phyloP scores from a whole-genome alignment of 92 coral and sea anemone species.

The Pocillopora meandrina region DNA sequence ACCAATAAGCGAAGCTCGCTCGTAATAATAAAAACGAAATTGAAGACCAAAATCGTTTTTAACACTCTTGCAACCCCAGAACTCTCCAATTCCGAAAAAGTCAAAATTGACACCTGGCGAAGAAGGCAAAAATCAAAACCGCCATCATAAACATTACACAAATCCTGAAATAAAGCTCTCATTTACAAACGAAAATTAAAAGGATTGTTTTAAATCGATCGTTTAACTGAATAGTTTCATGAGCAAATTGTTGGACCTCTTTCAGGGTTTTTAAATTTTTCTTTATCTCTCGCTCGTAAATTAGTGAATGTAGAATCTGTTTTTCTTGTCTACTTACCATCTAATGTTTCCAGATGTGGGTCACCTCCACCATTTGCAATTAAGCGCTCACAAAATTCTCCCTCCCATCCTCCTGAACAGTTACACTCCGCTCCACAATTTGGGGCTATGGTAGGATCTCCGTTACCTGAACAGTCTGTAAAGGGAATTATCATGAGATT shows the following conservation, averaged over 20 bases:
- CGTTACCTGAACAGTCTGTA: conserved; percentile 49
- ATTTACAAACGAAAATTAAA: too few relatives aligned
- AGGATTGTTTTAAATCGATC: too few relatives aligned
- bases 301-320: too few relatives aligned
- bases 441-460: conserved; percentile 24
- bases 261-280: too few relatives aligned
- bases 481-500: not conserved
- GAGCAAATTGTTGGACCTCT: too few relatives aligned
- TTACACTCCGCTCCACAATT: conserved; percentile 41
- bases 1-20: conserved; percentile 69
- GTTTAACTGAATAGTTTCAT: too few relatives aligned
- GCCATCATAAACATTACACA: not conserved
- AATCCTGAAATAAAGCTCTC: too few relatives aligned
- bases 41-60: conserved; percentile 67
- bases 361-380: conserved; percentile 52
- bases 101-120: conserved; percentile 53
- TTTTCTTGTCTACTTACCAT: conserved; percentile 39
- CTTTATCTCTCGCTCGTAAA: too few relatives aligned
- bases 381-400: conserved; percentile 55
- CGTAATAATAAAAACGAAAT: conserved; percentile 54
- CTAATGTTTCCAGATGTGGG: conserved; percentile 66
- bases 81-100: conserved; percentile 78
- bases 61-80: conserved; percentile 74
- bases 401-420: conserved; percentile 65
- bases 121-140: not conserved